A percentile compares a stretch with the other conserved stretches of the same genome.
Conservation (phyloP, 2,113 vertebrate genomes). For the Chionomys nivalis region DNA sequence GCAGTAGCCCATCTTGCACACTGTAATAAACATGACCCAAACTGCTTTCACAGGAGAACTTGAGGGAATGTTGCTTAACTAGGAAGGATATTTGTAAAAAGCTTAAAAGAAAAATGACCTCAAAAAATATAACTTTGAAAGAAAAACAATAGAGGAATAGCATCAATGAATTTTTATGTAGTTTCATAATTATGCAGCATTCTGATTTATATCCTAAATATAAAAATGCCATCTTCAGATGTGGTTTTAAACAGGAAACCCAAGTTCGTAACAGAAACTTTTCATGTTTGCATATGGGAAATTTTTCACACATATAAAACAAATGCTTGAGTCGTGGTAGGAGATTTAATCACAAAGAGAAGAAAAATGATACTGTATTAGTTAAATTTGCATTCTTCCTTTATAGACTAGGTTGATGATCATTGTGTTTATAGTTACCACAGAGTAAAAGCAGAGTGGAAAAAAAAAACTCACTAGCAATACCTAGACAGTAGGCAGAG, state of each 20-base stretch:
- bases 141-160: slow-evolving; percentile 30
- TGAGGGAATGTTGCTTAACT: not conserved
- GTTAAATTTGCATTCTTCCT: slow-evolving; percentile 42
- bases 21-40: not conserved
- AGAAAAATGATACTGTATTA: slow-evolving; percentile 18
- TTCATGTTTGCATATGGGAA: slow-evolving; percentile 40
- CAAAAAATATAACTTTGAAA: slow-evolving; percentile 9
- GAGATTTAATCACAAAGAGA: slow-evolving; percentile 43
- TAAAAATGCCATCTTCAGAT: not conserved
- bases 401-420: slow-evolving; percentile 37
- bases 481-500: not conserved
- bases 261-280: slow-evolving; percentile 38
- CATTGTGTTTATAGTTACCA: not conserved
- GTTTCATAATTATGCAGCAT: not conserved
- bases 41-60: slow-evolving; percentile 10
- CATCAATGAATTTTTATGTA: not conserved
- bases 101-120: slow-evolving; percentile 46
- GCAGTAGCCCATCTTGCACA: not conserved
- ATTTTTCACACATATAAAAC: slow-evolving; percentile 50
- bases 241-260: slow-evolving; percentile 70
- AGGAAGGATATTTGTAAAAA: slow-evolving; percentile 18
- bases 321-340: slow-evolving; percentile 38
- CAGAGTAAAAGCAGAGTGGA: not conserved
- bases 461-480: not conserved
- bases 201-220: slow-evolving; percentile 40